These are phyloP conservation scores for Puma concolor DNA, from an alignment of 2,113 vertebrate species.

Conservation along the genomic window DNA sequence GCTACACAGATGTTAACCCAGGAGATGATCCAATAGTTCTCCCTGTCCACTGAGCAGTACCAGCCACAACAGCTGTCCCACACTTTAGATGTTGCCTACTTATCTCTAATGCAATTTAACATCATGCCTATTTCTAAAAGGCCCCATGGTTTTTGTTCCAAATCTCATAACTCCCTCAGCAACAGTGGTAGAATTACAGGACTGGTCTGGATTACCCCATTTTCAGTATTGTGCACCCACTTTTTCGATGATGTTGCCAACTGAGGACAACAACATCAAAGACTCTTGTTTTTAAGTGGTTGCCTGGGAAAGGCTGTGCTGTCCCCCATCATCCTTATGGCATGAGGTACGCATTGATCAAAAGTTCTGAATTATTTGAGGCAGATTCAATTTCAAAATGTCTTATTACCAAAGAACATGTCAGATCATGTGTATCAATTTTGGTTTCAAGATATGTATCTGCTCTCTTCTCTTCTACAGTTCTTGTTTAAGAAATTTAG, in stretches of 20 bases:
- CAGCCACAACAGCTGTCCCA: background rate
- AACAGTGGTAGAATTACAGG: background rate
- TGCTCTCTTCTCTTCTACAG: background rate
- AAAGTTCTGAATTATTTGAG: slow-evolving; percentile 22
- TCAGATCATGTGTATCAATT: background rate
- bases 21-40: background rate
- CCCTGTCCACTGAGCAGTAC: background rate
- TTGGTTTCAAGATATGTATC: background rate
- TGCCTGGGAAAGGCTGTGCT: background rate
- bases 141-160: background rate
- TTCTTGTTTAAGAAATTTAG: slow-evolving; percentile 50
- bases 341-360: background rate
- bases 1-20: background rate
- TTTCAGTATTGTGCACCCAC: background rate
- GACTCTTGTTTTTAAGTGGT: background rate
- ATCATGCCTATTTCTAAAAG: background rate
- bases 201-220: background rate
- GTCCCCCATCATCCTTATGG: background rate
- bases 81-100: background rate
- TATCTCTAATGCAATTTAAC: slow-evolving; percentile 39
- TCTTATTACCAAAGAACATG: background rate
- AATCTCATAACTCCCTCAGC: slow-evolving; percentile 8
- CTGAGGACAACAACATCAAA: background rate
- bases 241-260: slow-evolving; percentile 18
- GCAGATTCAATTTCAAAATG: slow-evolving; percentile 14